phyloP scores from a whole-genome alignment of 2,113 vertebrate species.

The Sinocyclocheilus anshuiensis region DNA sequence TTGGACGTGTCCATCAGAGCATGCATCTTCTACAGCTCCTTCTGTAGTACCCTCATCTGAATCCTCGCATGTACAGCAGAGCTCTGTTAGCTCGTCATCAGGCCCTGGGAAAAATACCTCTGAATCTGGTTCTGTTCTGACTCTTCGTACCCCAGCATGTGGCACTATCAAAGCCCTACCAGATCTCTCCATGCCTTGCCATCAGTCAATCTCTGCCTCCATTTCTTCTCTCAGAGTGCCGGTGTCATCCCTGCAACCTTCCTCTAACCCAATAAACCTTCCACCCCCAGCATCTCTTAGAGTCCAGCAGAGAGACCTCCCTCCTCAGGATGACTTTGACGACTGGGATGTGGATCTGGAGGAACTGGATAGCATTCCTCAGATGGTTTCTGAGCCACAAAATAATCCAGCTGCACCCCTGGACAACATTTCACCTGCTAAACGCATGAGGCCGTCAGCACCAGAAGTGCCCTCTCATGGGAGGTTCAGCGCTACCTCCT shows the following conservation, averaged over 20 bases:
- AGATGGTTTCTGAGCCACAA: slow-evolving; percentile 25
- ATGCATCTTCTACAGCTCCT: slow-evolving; percentile 43
- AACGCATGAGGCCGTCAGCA: slow-evolving; percentile 55
- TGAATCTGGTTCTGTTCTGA: neutral
- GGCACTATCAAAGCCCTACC: slow-evolving; percentile 10
- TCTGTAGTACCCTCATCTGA: slow-evolving; percentile 57
- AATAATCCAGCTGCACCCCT: slow-evolving; percentile 22
- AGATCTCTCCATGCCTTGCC: neutral
- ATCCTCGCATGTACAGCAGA: slow-evolving; percentile 47
- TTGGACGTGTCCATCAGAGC: slow-evolving; percentile 62
- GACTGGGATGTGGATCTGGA: slow-evolving; percentile 79
- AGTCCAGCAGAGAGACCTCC: slow-evolving; percentile 11
- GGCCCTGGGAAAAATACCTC: neutral
- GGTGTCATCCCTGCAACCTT: slow-evolving; percentile 32
- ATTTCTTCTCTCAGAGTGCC: slow-evolving; percentile 24
- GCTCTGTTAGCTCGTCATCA: neutral
- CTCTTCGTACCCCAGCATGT: neutral
- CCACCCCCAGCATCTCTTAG: neutral
- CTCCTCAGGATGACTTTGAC: slow-evolving; percentile 74
- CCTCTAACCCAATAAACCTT: slow-evolving; percentile 5
- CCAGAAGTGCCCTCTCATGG: neutral
- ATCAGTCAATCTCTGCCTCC: slow-evolving; percentile 1
- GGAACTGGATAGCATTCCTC: slow-evolving; percentile 72
- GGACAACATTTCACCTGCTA: slow-evolving; percentile 51
- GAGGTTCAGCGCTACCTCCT: slow-evolving; percentile 22